phyloP scores from a whole-genome alignment of 92 coral and sea anemone genomes.

The Zoanthus sansibaricus region DNA sequence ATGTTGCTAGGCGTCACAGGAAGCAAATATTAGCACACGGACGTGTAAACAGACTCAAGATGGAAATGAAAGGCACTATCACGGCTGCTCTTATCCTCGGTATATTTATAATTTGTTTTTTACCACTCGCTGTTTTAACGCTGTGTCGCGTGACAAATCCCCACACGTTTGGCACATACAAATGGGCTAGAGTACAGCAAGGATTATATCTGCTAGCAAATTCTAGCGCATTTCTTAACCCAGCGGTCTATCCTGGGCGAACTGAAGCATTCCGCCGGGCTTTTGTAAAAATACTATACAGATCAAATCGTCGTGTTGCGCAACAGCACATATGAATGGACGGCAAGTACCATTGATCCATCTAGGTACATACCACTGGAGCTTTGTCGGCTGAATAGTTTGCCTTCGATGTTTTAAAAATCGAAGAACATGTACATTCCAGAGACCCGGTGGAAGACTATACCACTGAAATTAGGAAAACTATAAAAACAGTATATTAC shows the following conservation, averaged over 20 bases:
- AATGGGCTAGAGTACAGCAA: constrained; percentile 3
- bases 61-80: constrained; percentile 12
- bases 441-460: no score
- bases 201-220: constrained; percentile 25
- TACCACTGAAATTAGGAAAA: no score
- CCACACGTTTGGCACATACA: not conserved
- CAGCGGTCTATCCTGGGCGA: constrained; percentile 30
- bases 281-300: constrained; percentile 12
- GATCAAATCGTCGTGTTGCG: not conserved
- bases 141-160: constrained; percentile 36
- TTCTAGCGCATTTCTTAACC: constrained; percentile 26
- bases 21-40: constrained; percentile 3
- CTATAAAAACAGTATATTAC: no score
- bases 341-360: no score
- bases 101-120: constrained; percentile 15
- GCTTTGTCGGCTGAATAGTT: no score
- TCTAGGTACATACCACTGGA: no score
- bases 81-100: constrained; percentile 38
- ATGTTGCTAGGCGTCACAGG: constrained; percentile 37
- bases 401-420: no score
- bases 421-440: no score
- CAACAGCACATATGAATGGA: not conserved
- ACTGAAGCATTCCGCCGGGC: constrained; percentile 22
- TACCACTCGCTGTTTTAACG: constrained; percentile 34
- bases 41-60: not conserved